phyloP scores from a whole-genome alignment of 2,797 vertebrate genomes.

The Falco rusticolus region DNA sequence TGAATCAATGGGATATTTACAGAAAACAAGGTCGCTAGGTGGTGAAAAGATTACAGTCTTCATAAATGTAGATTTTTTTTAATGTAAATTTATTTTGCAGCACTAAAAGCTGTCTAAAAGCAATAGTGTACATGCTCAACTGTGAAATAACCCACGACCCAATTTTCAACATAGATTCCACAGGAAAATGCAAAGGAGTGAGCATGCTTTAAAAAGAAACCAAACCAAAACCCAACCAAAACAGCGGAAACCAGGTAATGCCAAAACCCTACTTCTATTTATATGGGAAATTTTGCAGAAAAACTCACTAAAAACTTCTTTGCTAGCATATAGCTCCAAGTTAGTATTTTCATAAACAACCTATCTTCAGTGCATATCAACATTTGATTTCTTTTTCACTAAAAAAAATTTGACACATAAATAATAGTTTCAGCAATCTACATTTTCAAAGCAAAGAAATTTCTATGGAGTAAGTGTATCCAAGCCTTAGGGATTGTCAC shows the following conservation, averaged over 20 bases:
- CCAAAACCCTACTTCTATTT: rapidly evolving
- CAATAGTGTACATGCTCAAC: background rate
- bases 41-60: background rate
- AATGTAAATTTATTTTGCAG: background rate
- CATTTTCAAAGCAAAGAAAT: background rate
- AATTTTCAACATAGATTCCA: background rate
- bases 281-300: background rate
- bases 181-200: background rate
- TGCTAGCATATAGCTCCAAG: background rate
- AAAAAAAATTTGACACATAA: background rate
- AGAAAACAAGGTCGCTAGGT: background rate
- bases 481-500: background rate
- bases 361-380: background rate
- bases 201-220: background rate
- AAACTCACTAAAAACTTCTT: background rate
- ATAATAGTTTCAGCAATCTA: background rate
- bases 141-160: background rate
- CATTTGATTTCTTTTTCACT: background rate
- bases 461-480: background rate
- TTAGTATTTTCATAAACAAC: background rate
- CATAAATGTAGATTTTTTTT: background rate
- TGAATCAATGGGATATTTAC: background rate
- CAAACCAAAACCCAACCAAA: background rate
- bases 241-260: background rate
- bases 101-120: background rate